Evolutionary conservation across 2,113 vertebrate species (phyloP), one percentile per base, ranked within the genome.

Genomic region (Tauraco erythrolophus): DNA sequence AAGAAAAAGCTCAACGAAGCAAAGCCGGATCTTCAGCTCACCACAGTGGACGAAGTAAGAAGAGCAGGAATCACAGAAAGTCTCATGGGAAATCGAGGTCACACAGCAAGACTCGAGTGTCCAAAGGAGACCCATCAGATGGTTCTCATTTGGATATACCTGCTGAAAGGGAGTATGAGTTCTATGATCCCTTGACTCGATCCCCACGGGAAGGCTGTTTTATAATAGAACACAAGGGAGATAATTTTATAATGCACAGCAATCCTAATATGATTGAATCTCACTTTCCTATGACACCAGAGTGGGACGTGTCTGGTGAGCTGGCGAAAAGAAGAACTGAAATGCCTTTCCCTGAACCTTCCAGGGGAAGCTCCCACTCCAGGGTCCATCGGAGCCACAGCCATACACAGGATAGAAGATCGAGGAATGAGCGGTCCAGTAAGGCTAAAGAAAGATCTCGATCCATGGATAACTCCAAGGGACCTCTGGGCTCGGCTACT

Each of bases 361-460:
- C 99, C 80, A 98, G 99, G 85, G 99, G 99, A 64, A 99, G 99
- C 64, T 99, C 99, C 89, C 98, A 98, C 89, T 99, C 99, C 28
- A 99, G 99, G 98, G 99, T 99, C 78, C 99, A 99, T 98, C 99
- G 99, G 95, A 99, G 99, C 85, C 99, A 99, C 98, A 99, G 99
- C 97, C 99, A 99, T 98, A 99, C 99, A 13, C 99, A 99, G 96
- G 99, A 99, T 95, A 99, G 99, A 95, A 98, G 99, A 95, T 99
- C 99, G 3, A 97, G 99, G 48, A 99, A 99, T 8, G 99, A 99
- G 97, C 98, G 99, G 68, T 98, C 99, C 39, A 99, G 97, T 98
- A 99, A 99, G 97, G 99, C 99, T 98, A 99, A 99, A 98, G 99
- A 99, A 94, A 98, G 99, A 54, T 99, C 99, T 78, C 98, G 99